Evolutionary conservation across 2,888 invertebrate species (phyloP), one percentile per base, ranked within the genome.

Genomic region (Sphaeridia pumilis): DNA sequence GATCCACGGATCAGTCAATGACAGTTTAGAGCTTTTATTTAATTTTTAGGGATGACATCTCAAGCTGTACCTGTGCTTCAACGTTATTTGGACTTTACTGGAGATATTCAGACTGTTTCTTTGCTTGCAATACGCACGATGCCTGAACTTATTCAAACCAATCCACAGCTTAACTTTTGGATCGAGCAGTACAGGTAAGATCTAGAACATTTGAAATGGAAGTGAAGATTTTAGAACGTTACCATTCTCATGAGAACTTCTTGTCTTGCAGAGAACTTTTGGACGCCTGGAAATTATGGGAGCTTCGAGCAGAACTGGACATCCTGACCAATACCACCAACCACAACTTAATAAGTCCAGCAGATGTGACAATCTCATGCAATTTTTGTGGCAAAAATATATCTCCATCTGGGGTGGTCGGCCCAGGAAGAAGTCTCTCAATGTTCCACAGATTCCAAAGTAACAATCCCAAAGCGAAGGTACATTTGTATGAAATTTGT

Each of bases 381-480:
- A 89, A 87, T 68, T 95, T 89, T 74, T 95, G 94, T 74, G 88
- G 90, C 47, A 93, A 93, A 74, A 85, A 87, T 58, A 86, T 94
- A 61, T 86, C 87, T 1, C 83, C 84, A 1, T 53, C 58, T 10
- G 60, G 47, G 4, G 42, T 60, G 20, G 48, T 56, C 12, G 58
- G 55, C 14, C 49, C 55, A 10, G 57, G 59, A 7, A 31, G 64
- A 51, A 58, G 43, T 44, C 52, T 58, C 26, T 60, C 60, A 48
- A 49, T 63, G 27, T 63, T 61, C 52, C 53, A 58, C n/a, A 47
- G 61, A 27, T 63, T 63, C 50, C 46, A 59, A 22, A 54, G 59
- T 3, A 57, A 58, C 1, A 58, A 58, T 54, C 53, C 60, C 1
- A 63, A 83, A 74, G 74, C 82, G 69, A 84, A 84, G 77, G 82